phyloP scores from a whole-genome alignment of 2,888 invertebrate species.

The Leptogaster cylindrica region DNA sequence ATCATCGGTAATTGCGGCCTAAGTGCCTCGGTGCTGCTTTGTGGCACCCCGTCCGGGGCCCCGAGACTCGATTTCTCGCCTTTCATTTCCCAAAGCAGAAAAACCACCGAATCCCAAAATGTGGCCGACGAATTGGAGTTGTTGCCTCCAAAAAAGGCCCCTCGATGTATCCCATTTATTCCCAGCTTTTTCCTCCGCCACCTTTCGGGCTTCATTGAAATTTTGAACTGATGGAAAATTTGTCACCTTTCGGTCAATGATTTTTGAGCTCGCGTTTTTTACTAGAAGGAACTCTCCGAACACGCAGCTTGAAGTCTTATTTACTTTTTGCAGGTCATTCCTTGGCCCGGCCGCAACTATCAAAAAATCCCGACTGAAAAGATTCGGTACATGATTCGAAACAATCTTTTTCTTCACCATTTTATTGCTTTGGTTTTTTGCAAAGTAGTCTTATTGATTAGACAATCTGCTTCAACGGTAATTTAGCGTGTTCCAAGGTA shows the following conservation, averaged over 20 bases:
- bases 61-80: neutral
- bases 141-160: neutral
- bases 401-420: too few species aligned
- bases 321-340: neutral
- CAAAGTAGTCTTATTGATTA: slow-evolving; percentile 27
- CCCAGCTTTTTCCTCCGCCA: slow-evolving; percentile 21
- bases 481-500: slow-evolving; percentile 14
- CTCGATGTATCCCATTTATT: slow-evolving; percentile 8
- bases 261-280: slow-evolving; percentile 18
- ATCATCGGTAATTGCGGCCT: slow-evolving; percentile 32
- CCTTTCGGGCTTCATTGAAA: slow-evolving; percentile 24
- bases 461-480: slow-evolving; percentile 27
- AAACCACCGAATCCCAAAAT: slow-evolving; percentile 27
- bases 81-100: neutral
- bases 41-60: slow-evolving; percentile 10
- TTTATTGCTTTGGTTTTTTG: too few species aligned
- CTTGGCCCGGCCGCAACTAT: too few species aligned
- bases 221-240: slow-evolving; percentile 20
- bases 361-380: slow-evolving; percentile 23
- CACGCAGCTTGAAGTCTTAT: slow-evolving; percentile 13
- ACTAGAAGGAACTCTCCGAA: neutral
- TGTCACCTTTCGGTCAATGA: slow-evolving; percentile 21
- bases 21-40: slow-evolving; percentile 12
- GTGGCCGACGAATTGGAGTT: slow-evolving; percentile 8
- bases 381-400: slow-evolving; percentile 14